Evolutionary conservation across 2,797 vertebrate species (phyloP).

Genomic region (Gallinago stenura): DNA sequence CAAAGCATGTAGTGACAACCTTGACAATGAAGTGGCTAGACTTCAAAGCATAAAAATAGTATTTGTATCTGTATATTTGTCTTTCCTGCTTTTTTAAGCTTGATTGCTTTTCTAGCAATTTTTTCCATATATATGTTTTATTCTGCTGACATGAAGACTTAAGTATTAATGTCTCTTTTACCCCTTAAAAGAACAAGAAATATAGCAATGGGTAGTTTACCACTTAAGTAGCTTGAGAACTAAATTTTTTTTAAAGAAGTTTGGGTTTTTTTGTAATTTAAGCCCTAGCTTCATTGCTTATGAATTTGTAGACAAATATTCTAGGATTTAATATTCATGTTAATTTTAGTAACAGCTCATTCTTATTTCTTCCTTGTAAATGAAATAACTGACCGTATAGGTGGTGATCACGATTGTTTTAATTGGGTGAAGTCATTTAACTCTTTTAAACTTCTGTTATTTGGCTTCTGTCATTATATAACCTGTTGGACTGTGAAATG

Average conservation of each 20-base stretch:
- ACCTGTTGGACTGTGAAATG: not conserved
- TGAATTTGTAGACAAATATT: not conserved
- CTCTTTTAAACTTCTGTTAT: not conserved
- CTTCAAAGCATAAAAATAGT: not conserved
- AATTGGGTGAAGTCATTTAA: not conserved
- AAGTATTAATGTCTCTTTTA: not conserved
- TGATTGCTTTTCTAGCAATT: not conserved
- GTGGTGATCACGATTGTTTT: not conserved
- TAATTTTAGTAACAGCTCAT: not conserved
- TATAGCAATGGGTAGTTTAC: not conserved
- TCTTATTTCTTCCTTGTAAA: not conserved
- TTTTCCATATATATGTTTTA: not conserved
- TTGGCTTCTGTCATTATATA: not conserved
- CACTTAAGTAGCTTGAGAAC: not conserved
- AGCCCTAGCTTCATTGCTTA: not conserved
- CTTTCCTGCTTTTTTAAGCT: not conserved
- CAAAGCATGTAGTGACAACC: constrained; percentile 7
- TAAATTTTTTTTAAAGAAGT: not conserved
- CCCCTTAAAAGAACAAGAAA: not conserved
- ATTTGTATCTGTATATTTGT: not conserved
- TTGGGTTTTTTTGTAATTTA: not conserved
- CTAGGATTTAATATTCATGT: not conserved
- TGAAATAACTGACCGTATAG: not conserved
- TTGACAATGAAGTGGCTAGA: not conserved
- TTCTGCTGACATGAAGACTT: not conserved